phyloP scores from a whole-genome alignment of 1,140 invertebrate genomes.

The Grapholita molesta region DNA sequence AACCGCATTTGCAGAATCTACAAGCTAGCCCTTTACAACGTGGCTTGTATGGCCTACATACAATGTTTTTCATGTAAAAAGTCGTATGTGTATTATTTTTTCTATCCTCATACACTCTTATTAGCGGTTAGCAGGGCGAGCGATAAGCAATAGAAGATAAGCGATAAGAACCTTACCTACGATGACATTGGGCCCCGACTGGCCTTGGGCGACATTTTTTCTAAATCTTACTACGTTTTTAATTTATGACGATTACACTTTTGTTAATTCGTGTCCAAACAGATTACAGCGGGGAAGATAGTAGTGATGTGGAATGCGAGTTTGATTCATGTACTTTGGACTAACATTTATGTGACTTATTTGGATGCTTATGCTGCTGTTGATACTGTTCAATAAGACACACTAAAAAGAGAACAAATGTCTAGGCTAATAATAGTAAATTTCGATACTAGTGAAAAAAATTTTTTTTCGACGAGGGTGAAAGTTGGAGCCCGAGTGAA shows the following conservation, averaged over 20 bases:
- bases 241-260: constrained; percentile 10
- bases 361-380: too few species aligned
- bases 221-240: constrained; percentile 16
- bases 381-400: too few species aligned
- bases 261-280: neutral
- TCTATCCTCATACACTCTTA: neutral
- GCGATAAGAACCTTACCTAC: constrained; percentile 54
- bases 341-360: too few species aligned
- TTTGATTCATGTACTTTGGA: neutral
- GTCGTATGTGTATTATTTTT: neutral
- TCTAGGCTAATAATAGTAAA: too few species aligned
- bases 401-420: too few species aligned
- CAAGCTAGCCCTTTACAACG: neutral
- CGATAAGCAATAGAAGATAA: constrained; percentile 36
- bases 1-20: neutral
- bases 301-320: neutral
- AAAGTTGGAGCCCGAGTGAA: too few species aligned
- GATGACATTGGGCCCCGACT: constrained; percentile 50
- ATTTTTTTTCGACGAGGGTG: too few species aligned
- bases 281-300: neutral
- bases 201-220: constrained; percentile 38
- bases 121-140: neutral
- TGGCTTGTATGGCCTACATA: constrained; percentile 2
- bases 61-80: neutral
- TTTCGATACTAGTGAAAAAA: too few species aligned